These are phyloP conservation scores for Mustela lutreola DNA, from an alignment of 2,113 vertebrate species.

Conservation along the genomic window DNA sequence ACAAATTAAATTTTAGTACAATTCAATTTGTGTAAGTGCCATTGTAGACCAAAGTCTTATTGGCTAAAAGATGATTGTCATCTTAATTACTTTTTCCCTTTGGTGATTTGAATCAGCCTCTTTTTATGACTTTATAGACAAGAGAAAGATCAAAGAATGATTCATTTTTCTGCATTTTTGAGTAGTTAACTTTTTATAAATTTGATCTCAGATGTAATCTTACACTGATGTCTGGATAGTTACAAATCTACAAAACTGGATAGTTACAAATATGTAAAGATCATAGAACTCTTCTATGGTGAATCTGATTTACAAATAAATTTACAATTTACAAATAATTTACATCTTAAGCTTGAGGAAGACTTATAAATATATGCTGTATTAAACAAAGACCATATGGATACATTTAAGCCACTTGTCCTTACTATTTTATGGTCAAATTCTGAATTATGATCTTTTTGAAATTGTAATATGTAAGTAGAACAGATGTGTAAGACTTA, in stretches of 20 bases:
- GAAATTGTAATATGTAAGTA: constrained; percentile 58
- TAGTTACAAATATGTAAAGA: constrained; percentile 39
- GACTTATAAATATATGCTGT: constrained; percentile 51
- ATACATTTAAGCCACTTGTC: constrained; percentile 75
- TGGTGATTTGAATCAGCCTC: background rate
- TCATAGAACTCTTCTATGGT: background rate
- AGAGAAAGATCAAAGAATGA: background rate
- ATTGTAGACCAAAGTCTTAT: background rate
- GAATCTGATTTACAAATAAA: constrained; percentile 31
- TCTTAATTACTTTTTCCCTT: background rate
- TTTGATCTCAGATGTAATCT: constrained; percentile 28
- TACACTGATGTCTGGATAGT: background rate
- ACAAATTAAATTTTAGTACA: constrained; percentile 43
- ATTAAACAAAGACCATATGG: constrained; percentile 54
- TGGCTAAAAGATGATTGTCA: background rate
- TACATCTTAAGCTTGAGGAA: constrained; percentile 52
- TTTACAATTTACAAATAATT: constrained; percentile 41
- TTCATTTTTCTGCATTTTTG: background rate
- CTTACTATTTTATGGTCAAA: constrained; percentile 62
- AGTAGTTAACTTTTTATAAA: constrained; percentile 14
- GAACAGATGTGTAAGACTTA: constrained; percentile 73
- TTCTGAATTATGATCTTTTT: constrained; percentile 71
- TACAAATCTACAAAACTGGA: constrained; percentile 59
- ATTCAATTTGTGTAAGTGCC: background rate
- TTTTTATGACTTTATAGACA: background rate